Evolutionary conservation across 2,888 invertebrate genomes (phyloP), one percentile per base, ranked within the genome.

Genomic region (Eulithis prunata): DNA sequence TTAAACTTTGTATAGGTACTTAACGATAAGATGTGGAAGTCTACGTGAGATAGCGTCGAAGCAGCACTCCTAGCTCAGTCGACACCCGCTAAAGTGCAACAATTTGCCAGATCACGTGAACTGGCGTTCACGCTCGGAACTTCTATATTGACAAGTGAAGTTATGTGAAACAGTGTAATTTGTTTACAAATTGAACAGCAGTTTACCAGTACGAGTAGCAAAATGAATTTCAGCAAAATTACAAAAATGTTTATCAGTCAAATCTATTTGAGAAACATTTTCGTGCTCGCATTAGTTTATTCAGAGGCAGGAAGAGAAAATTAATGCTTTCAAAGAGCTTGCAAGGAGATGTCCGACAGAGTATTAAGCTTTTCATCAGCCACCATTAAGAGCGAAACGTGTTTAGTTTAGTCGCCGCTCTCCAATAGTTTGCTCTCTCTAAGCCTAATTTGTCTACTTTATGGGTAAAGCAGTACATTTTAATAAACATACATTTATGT

Each of bases 281-380:
- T 69, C 62, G 63, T 73, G 72, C 74, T 77, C 68, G 71, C 74
- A 80, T 84, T 82, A 84, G 81, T 87, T 84, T 81, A 83, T 84
- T 82, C 77, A 80, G 75, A 73, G 76, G 74, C 77, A 80, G 82
- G 80, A 83, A 79, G 79, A 76, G 84, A 82, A 86, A 88, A 89
- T 89, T 85, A 86, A 86, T 83, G 81, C 78, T 82, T 77, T 82
- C 83, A 88, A 87, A 86, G 85, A 81, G 80, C 74, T 71, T 76
- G 77, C 75, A 77, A 74, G 59, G 78, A 78, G 76, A 78, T 77
- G 76, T 75, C 75, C 75, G 80, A 77, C 80, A 77, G 82, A 78
- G 85, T 87, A 88, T 88, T 87, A 87, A 82, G 85, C 84, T 85
- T 89, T 88, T 86, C 86, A 85, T 82, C 82, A 78, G 75, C 75